Evolutionary conservation across 2,797 vertebrate genomes (phyloP).

Genomic region (Tachyglossus aculeatus): DNA sequence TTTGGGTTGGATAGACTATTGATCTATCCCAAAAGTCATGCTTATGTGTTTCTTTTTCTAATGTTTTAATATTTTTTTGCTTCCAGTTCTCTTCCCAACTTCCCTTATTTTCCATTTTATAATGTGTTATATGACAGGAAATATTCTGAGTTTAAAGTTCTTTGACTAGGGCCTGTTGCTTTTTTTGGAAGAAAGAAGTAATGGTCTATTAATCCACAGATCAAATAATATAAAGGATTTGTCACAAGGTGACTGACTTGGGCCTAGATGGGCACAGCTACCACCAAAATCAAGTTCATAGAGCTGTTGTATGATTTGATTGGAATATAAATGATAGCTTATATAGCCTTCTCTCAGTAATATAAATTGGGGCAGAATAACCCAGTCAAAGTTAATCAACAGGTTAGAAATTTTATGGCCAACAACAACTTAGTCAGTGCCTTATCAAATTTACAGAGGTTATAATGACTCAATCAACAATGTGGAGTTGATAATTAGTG

Average conservation of each 20-base stretch:
- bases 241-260: neutral
- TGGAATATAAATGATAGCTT: conserved; percentile 10
- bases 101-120: too few relatives aligned
- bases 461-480: neutral
- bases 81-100: too few relatives aligned
- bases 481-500: conserved; percentile 33
- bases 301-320: neutral
- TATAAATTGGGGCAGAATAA: conserved; percentile 8
- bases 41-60: too few relatives aligned
- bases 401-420: conserved; percentile 28
- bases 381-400: conserved; percentile 17
- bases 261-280: neutral
- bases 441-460: neutral
- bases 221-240: too few relatives aligned
- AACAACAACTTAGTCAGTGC: neutral
- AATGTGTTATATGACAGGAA: too few relatives aligned
- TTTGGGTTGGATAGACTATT: too few relatives aligned
- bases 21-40: too few relatives aligned
- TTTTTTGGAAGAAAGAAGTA: too few relatives aligned
- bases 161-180: too few relatives aligned
- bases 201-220: too few relatives aligned
- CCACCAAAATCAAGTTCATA: neutral
- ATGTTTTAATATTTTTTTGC: too few relatives aligned
- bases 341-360: neutral
- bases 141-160: too few relatives aligned